Conservation (phyloP, 2,888 invertebrate species). For the Syrista parreyssii region DNA sequence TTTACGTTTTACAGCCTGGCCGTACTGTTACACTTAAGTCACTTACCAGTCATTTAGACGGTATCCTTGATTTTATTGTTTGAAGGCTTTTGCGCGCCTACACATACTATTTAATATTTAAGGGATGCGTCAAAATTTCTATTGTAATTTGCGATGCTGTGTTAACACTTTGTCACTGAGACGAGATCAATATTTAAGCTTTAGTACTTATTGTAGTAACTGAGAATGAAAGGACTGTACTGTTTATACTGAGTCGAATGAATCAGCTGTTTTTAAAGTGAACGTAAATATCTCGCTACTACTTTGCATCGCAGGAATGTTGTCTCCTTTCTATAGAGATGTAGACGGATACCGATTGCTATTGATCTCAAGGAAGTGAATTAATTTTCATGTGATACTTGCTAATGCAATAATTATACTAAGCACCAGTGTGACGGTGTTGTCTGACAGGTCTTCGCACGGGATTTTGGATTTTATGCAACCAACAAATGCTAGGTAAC, state of each 20-base stretch:
- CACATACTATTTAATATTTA: not conserved
- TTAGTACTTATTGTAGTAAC: not conserved
- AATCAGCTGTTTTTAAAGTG: not conserved
- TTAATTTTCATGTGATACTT: constrained; percentile 9
- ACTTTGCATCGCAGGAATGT: not conserved
- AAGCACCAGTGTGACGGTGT: constrained; percentile 53
- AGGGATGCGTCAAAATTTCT: not conserved
- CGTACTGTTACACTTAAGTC: not conserved
- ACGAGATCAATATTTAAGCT: not conserved
- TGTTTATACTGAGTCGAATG: not conserved
- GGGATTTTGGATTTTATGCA: constrained; percentile 57
- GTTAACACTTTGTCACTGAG: not conserved
- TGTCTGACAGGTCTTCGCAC: constrained; percentile 60
- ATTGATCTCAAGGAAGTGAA: not conserved
- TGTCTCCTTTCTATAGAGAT: not conserved
- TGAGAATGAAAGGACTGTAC: not conserved
- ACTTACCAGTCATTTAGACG: not conserved
- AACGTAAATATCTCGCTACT: not conserved
- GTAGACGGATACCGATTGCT: not conserved
- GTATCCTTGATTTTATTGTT: too few species aligned
- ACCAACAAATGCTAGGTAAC: constrained; percentile 57
- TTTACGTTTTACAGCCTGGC: constrained; percentile 31
- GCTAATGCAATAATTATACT: constrained; percentile 49
- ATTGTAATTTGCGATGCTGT: not conserved
- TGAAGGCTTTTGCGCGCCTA: not conserved